A percentile compares a stretch with the other conserved stretches of the same genome.
These are phyloP conservation scores for Neopipo cinnamomea DNA, from an alignment of 2,113 vertebrate genomes.

Conservation along the genomic window DNA sequence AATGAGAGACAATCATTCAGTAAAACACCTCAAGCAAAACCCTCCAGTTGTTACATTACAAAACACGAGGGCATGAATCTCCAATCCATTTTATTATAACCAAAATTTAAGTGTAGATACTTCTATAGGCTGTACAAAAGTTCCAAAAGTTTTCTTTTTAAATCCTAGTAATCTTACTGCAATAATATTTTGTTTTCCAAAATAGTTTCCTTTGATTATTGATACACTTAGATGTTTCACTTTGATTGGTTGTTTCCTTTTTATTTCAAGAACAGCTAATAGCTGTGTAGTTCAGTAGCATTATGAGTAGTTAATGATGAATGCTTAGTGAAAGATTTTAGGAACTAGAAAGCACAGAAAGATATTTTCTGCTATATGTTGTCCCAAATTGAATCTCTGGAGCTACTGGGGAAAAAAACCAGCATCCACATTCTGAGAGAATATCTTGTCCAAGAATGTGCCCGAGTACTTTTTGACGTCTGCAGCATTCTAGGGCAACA, in stretches of 20 bases:
- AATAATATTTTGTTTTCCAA: neutral
- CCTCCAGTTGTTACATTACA: neutral
- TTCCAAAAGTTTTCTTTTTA: neutral
- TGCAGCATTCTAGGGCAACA: neutral
- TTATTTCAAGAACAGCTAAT: neutral
- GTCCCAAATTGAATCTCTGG: neutral
- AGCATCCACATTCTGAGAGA: neutral
- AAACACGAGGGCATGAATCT: neutral
- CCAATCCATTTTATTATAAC: neutral
- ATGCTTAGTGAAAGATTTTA: neutral
- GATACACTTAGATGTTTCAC: neutral
- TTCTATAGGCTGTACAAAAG: neutral
- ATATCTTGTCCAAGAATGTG: neutral
- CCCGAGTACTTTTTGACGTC: neutral
- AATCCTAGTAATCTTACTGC: neutral
- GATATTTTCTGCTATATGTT: neutral
- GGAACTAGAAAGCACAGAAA: neutral
- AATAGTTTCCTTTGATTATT: neutral
- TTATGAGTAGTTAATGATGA: neutral
- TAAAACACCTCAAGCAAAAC: neutral
- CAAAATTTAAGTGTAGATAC: neutral
- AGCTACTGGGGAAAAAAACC: neutral
- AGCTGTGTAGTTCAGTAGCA: neutral
- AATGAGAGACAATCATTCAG: neutral
- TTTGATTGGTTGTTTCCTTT: neutral